phyloP scores from a whole-genome alignment of 2,113 vertebrate genomes.

The Thunnus maccoyii region DNA sequence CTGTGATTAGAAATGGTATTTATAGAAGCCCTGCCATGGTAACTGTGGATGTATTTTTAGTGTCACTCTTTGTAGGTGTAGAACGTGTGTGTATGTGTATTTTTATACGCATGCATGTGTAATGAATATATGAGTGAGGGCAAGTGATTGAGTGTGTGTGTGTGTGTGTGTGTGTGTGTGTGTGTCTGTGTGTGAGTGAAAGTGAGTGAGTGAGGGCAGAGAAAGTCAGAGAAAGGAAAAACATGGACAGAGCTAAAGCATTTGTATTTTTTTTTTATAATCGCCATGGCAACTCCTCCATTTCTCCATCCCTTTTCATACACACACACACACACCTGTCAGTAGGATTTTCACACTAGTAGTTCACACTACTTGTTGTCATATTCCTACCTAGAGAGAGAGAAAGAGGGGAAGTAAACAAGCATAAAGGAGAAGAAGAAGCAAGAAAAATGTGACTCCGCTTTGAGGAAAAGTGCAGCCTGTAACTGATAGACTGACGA shows the following conservation, averaged over 20 bases:
- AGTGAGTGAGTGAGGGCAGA: not conserved
- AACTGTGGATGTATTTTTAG: constrained; percentile 81
- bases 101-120: constrained; percentile 38
- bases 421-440: not conserved
- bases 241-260: constrained; percentile 35
- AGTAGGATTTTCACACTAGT: constrained; percentile 24
- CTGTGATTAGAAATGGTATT: constrained; percentile 75
- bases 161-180: not conserved
- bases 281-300: constrained; percentile 60
- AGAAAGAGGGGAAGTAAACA: constrained; percentile 14
- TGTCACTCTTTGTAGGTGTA: constrained; percentile 65
- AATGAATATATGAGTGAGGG: constrained; percentile 31
- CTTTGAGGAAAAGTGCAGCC: constrained; percentile 22
- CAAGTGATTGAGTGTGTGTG: not conserved
- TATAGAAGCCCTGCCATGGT: constrained; percentile 79
- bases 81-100: constrained; percentile 34
- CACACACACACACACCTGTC: constrained; percentile 11
- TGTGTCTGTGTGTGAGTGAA: not conserved
- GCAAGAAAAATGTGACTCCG: not conserved
- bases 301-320: not conserved
- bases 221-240: constrained; percentile 21
- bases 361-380: constrained; percentile 3
- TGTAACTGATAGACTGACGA: constrained; percentile 43
- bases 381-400: not conserved
- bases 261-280: constrained; percentile 50